Base-by-base conservation (phyloP, 2,888 invertebrate genomes). In the Dryadula phaetusa region DNA sequence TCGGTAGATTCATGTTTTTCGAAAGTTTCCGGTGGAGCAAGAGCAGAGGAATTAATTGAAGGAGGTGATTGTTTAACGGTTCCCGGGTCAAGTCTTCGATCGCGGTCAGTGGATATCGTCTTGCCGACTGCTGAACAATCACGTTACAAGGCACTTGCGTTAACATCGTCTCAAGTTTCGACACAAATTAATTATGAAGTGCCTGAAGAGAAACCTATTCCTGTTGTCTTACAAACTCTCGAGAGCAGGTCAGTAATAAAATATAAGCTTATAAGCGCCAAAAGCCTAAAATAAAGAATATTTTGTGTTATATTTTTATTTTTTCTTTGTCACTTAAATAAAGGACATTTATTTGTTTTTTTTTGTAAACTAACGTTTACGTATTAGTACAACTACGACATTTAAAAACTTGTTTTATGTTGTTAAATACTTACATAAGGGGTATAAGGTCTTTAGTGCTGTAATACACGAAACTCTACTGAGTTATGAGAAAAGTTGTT, bases 1-100 rank as follows among this genome's bases (percentile, higher is more conserved):
- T 97, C 97, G 0, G 97, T 98, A 1, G 97, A 97, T 83, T 97
- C 97, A 18, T 96, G 97, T 81, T 97, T 97, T 85, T 95, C 96
- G 67, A 96, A 96, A 88, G 94, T 96, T 62, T 94, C 95, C 25
- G 95, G 96, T 56, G 94, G 94, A 72, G 94, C 94, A 64, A 95
- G 96, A 83, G 95, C 96, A 20, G 95, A 95, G 78, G 95, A 96
- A 80, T 81, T 96, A 73, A 94, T 95, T 77, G 94, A 94, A 63
- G 93, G 93, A 28, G 93, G 92, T 64, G 93, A 93, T 69, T 94
- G 94, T 58, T 89, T 96, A 72, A 94, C 95, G 66, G 96, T 96
- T 67, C 96, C 97, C 5, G 95, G 95, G 61, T 94, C 95, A 68
- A 95, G 95, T 71, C 94, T 96, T 37, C 93, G 97, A 56, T 97